Evolutionary conservation across 2,113 vertebrate species (phyloP), one percentile per base, ranked within the genome.

Genomic region (Stercorarius parasiticus): DNA sequence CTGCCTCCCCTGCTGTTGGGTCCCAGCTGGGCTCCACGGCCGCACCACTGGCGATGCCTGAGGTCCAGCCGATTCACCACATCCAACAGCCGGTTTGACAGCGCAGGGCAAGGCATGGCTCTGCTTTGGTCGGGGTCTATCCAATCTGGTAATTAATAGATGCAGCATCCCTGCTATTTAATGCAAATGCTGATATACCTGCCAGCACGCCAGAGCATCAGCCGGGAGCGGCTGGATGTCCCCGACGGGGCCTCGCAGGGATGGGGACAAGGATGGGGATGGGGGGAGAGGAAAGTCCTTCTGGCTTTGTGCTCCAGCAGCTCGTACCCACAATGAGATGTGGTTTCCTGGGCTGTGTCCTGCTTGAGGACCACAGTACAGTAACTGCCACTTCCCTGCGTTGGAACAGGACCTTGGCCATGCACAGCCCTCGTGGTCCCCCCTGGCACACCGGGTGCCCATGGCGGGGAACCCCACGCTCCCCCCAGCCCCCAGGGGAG

Each of bases 231-330:
- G 8, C 10, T 34, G 56, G 42, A 34, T 23, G 26, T 85, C 30
- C 18, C 42, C 2, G 1, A 4, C 0, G 2, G 58, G 40, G 10
- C 42, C 43, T 36, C 1, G 0, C 0, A 6, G 52, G 82, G 27
- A 66, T 0, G 11, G 45, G 45, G 55, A 32, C 15, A 15, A 12
- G 58, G 14, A 42, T 5, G 3, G 47, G 40, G 5, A 29, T 19
- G 22, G 34, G 27, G 62, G 13, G 6, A 36, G 8, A 71, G 45
- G 45, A 47, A 26, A 30, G 16, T 32, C 56, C n/a, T 40, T 10
- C 43, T 66, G 52, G 23, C 22, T 43, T 32, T 36, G 20, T 43
- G 49, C 36, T 58, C 50, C 3, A 6, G 43, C 18, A 61, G 34
- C 53, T 30, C 3, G 12, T 3, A 12, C 32, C 72, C 36, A n/a